Conservation (phyloP, 2,797 vertebrate genomes). For the Macropus fuliginosus region DNA sequence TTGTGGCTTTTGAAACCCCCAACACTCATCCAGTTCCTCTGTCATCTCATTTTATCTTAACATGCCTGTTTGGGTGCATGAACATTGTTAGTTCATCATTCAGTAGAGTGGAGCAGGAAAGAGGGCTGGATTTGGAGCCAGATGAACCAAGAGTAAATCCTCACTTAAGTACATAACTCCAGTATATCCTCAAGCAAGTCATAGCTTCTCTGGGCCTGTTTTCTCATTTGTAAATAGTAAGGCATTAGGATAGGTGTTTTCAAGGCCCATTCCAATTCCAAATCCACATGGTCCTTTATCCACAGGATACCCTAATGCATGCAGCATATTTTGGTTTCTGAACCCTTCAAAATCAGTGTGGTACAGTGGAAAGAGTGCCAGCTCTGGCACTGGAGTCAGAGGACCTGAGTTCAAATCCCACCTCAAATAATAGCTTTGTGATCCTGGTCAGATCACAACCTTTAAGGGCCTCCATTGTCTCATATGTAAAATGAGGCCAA, state of each 20-base stretch:
- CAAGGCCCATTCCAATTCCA: background rate
- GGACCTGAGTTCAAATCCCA: background rate
- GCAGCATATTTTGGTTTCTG: background rate
- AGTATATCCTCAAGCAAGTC: background rate
- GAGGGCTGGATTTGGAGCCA: background rate
- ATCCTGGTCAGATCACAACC: background rate
- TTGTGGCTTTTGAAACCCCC: background rate
- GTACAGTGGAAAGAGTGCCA: background rate
- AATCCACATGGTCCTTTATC: background rate
- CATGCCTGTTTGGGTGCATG: background rate
- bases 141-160: background rate
- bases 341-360: background rate
- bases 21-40: background rate
- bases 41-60: background rate
- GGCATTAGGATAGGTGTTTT: background rate
- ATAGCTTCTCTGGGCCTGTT: background rate
- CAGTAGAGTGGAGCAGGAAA: background rate
- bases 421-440: background rate
- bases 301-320: background rate
- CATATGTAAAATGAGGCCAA: background rate
- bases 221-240: background rate
- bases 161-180: background rate
- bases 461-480: background rate
- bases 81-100: background rate
- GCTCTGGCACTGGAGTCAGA: background rate